phyloP scores from a whole-genome alignment of 2,888 invertebrate genomes.

The Rhagonycha fulva region DNA sequence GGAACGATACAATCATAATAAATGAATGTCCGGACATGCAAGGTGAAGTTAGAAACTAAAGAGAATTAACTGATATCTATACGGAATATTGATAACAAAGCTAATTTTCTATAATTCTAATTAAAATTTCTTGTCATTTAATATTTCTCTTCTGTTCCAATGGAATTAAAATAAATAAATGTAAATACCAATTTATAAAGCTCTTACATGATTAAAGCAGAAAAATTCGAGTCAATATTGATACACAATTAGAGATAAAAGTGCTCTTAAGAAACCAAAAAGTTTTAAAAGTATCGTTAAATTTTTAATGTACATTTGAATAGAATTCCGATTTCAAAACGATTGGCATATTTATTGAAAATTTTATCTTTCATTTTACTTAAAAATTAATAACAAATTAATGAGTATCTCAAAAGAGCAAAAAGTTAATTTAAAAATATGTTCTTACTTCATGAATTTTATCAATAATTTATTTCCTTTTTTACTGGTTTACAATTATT shows the following conservation, averaged over 20 bases:
- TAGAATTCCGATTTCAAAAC: background rate
- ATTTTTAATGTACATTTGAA: background rate
- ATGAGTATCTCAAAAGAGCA: background rate
- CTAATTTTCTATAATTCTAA: background rate
- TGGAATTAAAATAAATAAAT: background rate
- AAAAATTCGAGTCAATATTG: background rate
- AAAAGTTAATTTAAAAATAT: background rate
- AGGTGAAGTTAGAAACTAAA: conserved; percentile 28
- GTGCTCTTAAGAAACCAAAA: background rate
- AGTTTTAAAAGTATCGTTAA: background rate
- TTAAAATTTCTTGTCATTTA: background rate
- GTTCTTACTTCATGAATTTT: too few relatives aligned
- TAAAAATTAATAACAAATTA: background rate
- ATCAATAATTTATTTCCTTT: too few relatives aligned
- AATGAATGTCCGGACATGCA: conserved; percentile 38
- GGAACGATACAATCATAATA: conserved; percentile 41
- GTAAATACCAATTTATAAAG: background rate
- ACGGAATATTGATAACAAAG: background rate
- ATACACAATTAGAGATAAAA: background rate
- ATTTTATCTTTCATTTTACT: background rate
- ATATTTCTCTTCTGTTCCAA: background rate
- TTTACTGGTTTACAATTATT: too few relatives aligned
- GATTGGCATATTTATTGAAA: background rate
- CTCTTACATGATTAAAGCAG: background rate
- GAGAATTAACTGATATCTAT: conserved; percentile 26